Percentiles rank a stretch among this genome's conserved stretches.
Conservation (phyloP, 2,888 invertebrate species). For the Tetragnatha montana region DNA sequence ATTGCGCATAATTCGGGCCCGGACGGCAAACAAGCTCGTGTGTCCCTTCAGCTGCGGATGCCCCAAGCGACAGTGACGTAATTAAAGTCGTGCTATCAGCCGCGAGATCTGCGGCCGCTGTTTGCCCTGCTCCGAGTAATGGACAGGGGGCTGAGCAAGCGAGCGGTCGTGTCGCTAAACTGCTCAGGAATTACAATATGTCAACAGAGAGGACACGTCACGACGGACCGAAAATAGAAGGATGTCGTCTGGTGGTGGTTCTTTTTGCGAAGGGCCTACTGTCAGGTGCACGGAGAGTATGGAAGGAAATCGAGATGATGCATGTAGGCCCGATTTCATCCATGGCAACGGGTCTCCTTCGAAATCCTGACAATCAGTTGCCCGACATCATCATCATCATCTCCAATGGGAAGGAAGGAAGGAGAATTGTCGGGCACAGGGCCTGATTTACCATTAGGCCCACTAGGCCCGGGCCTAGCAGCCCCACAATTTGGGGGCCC, state of each 20-base stretch:
- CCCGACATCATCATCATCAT: too few relatives aligned
- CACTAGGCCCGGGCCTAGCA: too few relatives aligned
- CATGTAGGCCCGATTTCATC: too few relatives aligned
- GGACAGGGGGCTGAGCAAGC: not conserved
- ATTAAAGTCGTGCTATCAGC: slow-evolving; percentile 37
- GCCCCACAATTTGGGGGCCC: too few relatives aligned
- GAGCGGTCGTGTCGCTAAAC: not conserved
- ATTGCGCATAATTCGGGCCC: slow-evolving; percentile 38
- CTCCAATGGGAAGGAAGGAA: too few relatives aligned
- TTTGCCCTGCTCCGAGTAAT: slow-evolving; percentile 12
- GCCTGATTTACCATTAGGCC: too few relatives aligned
- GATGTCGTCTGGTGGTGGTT: not conserved
- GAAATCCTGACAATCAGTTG: too few relatives aligned
- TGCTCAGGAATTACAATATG: slow-evolving; percentile 21
- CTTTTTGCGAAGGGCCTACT: not conserved
- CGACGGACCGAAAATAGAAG: not conserved
- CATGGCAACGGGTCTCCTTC: too few relatives aligned
- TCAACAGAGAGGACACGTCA: not conserved
- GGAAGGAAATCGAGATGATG: too few relatives aligned
- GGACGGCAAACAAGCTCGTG: slow-evolving; percentile 10
- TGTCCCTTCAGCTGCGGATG: slow-evolving; percentile 17
- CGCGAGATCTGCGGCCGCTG: slow-evolving; percentile 24
- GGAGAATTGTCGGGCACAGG: too few relatives aligned
- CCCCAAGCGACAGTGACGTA: slow-evolving; percentile 27
- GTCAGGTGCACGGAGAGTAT: too few relatives aligned